A percentile compares a stretch with the other conserved stretches of the same genome.
Evolutionary conservation across 2,888 invertebrate genomes (phyloP).

Genomic region (Agrotis puta): DNA sequence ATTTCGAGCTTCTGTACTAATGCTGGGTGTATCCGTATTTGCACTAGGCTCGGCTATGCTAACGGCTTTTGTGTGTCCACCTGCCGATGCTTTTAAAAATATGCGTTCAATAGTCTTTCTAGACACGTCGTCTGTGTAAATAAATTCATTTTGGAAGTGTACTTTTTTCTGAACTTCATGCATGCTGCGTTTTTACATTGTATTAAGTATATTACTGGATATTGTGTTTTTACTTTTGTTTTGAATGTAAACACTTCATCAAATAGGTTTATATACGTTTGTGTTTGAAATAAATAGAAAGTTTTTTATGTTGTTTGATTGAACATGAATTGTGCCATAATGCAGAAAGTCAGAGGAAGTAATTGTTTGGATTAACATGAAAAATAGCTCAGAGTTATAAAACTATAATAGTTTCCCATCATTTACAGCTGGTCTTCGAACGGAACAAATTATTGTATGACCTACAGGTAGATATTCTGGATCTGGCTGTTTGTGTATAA

Average conservation of each 20-base stretch:
- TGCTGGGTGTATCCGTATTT: constrained; percentile 28
- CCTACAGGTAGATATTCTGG: too few relatives aligned
- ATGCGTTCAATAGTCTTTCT: background rate
- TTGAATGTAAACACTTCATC: too few relatives aligned
- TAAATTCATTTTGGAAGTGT: background rate
- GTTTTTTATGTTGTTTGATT: constrained; percentile 4
- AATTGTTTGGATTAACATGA: background rate
- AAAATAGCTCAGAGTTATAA: background rate
- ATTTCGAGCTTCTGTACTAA: constrained; percentile 30
- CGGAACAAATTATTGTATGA: too few relatives aligned
- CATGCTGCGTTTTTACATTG: background rate
- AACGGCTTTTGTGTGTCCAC: constrained; percentile 42
- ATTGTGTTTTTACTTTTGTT: background rate
- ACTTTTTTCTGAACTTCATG: background rate
- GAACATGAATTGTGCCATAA: background rate
- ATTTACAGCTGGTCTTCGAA: too few relatives aligned
- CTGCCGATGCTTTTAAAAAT: constrained; percentile 42
- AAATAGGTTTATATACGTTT: background rate
- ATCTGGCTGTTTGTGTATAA: too few relatives aligned
- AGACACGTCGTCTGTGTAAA: too few relatives aligned
- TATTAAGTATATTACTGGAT: background rate
- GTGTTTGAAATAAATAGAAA: constrained; percentile 8
- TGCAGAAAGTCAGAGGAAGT: background rate
- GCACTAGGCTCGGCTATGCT: constrained; percentile 30
- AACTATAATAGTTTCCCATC: background rate